Base-by-base conservation (phyloP, 2,888 invertebrate species). In the Rhogogaster chlorosoma region DNA sequence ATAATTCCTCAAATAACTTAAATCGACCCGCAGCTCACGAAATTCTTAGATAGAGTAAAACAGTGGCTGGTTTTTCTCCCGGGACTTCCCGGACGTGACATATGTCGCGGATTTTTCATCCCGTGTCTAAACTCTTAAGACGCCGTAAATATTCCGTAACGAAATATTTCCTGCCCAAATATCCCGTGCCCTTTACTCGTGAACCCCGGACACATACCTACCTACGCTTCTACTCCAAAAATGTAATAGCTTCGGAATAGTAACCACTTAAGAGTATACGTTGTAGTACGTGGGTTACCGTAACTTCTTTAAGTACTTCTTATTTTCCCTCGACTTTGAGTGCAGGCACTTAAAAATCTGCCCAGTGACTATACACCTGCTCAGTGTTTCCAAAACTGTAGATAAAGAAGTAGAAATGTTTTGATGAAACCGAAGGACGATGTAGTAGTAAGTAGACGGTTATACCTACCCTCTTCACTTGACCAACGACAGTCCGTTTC, bases 131-230 rank as follows among this genome's bases (percentile, higher is more conserved):
- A n/a, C n/a, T n/a, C n/a, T 22, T 4, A 36, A 75, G 86, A 84
- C 38, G 86, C 87, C 90, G 87, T 89, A 91, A 91, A 91, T 90
- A 86, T 83, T 84, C 84, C 85, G 90, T 89, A 90, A 91, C 88
- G 88, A 89, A 88, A 90, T 90, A 91, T 87, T 90, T 91, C 90
- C 90, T 89, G 89, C 84, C 87, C 32, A 42, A 42, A 29, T 29
- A 26, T n/a, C 42, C 71, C 29, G 22, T 73, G 22, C 38, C 71
- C 71, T n/a, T n/a, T n/a, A 73, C 71, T 73, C 42, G 12, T 67
- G 67, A 67, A 32, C 15, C 32, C 2, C 12, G 5, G 18, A 67
- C 15, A 18, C 29, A 67, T 15, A 12, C 12, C 29, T 32, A 67
- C 67, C 29, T 5, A 61, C n/a, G n/a, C n/a, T n/a, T 26, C 22